Percentiles rank a stretch among this genome's conserved stretches.
Evolutionary conservation across 2,113 vertebrate genomes (phyloP).

Genomic region (Polyodon spathula): DNA sequence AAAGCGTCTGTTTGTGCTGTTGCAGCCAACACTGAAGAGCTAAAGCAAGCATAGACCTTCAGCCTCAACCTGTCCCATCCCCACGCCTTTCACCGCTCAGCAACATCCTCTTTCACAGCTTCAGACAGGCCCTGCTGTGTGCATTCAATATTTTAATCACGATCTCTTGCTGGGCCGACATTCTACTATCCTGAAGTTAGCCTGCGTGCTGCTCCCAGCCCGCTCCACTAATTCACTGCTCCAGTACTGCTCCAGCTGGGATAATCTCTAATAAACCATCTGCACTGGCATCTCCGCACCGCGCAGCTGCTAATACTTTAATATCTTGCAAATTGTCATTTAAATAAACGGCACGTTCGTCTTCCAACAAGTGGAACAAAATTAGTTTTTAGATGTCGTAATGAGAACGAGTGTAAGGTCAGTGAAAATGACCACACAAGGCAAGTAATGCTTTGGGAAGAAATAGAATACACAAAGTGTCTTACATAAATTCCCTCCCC

Average conservation of each 20-base stretch:
- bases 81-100: not conserved
- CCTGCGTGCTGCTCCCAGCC: conserved; percentile 13
- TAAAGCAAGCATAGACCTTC: not conserved
- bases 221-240: conserved; percentile 35
- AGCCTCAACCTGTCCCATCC: not conserved
- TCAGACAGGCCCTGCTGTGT: conserved; percentile 12
- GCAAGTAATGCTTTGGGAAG: no score
- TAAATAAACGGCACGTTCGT: not conserved
- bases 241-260: conserved; percentile 55
- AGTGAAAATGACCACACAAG: no score
- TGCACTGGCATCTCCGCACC: conserved; percentile 35
- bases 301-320: not conserved
- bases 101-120: not conserved
- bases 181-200: conserved; percentile 47
- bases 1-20: no score
- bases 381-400: conserved; percentile 21
- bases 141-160: conserved; percentile 27
- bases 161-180: conserved; percentile 34
- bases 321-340: not conserved
- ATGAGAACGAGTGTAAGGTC: conserved; percentile 5
- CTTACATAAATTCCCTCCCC: no score
- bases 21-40: no score
- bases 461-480: no score
- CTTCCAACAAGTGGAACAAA: conserved; percentile 15
- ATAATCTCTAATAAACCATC: conserved; percentile 73